phyloP scores from a whole-genome alignment of 64 coral and sea anemone species.

The Astreopora myriophthalma region DNA sequence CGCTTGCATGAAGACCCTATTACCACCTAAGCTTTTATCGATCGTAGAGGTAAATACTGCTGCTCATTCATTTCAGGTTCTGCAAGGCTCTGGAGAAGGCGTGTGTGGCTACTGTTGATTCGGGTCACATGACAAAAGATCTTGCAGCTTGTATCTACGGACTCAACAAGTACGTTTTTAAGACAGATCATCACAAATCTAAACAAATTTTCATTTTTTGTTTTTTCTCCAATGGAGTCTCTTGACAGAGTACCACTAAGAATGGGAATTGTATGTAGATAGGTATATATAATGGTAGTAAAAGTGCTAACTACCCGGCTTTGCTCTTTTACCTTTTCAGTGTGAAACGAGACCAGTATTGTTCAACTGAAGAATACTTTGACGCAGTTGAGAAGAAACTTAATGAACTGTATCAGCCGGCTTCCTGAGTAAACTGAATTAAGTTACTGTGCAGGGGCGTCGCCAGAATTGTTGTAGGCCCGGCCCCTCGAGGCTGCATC shows the following conservation, averaged over 20 bases:
- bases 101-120: constrained; percentile 89
- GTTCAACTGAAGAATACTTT: constrained; percentile 84
- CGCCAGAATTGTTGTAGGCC: too few relatives aligned
- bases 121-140: constrained; percentile 95
- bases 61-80: constrained; percentile 59
- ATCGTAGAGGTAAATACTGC: neutral
- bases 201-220: neutral
- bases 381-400: constrained; percentile 73
- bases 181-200: neutral
- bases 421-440: neutral
- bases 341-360: constrained; percentile 96
- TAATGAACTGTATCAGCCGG: neutral
- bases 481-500: too few relatives aligned
- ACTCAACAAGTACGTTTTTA: constrained; percentile 76
- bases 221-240: neutral
- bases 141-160: constrained; percentile 98
- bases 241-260: neutral
- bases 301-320: neutral
- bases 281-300: too few relatives aligned
- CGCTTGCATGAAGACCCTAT: too few relatives aligned
- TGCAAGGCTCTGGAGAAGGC: constrained; percentile 87
- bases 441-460: neutral
- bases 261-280: too few relatives aligned
- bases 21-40: too few relatives aligned
- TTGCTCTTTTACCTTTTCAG: constrained; percentile 67